Base-by-base conservation (phyloP, 2,113 vertebrate species). In the Pitta sordida region DNA sequence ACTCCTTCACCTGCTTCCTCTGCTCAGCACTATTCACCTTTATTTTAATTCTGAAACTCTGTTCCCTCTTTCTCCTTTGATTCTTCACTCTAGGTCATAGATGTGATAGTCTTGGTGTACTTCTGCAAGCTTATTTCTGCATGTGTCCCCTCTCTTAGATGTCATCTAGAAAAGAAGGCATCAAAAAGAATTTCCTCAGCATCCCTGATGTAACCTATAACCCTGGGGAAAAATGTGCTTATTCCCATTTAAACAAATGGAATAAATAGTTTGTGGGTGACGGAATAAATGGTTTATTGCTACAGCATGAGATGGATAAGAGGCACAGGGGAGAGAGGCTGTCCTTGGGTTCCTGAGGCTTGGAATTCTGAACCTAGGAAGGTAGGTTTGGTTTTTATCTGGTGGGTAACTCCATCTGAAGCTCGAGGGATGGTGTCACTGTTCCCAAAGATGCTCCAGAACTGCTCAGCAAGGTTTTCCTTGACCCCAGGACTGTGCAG, bases 401-500 rank as follows among this genome's bases (percentile, higher is more conserved):
- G n/a, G 4, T 6, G 26, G 41, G 26, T 4, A 58, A 15, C 20
- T 37, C 48, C 12, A 3, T 14, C 15, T n/a, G 15, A 58, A 71
- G 13, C 44, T 55, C 6, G 29, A n/a, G 44, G 2, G 56, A 6
- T 30, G 24, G 9, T 41, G 65, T 20, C 29, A 11, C 9, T 2
- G 49, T 30, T 11, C 15, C 26, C 41, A 12, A 15, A 9, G 46
- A 19, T 63, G 58, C 36, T 51, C 46, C 36, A 48, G 75, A 63
- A 22, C 16, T 2, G 22, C 68, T 43, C 11, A 15, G 15, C 43
- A 32, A 5, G 2, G 2, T 5, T n/a, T 51, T 26, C 56, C 49
- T 36, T 13, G 0, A 4, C 23, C 26, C 73, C 41, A 3, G 56
- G 26, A 7, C 1, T 6, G 21, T 7, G 29, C 36, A 2, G 27